Evolutionary conservation across 2,797 vertebrate genomes (phyloP), one percentile per base, ranked within the genome.

Genomic region (Macroramphosus scolopax): DNA sequence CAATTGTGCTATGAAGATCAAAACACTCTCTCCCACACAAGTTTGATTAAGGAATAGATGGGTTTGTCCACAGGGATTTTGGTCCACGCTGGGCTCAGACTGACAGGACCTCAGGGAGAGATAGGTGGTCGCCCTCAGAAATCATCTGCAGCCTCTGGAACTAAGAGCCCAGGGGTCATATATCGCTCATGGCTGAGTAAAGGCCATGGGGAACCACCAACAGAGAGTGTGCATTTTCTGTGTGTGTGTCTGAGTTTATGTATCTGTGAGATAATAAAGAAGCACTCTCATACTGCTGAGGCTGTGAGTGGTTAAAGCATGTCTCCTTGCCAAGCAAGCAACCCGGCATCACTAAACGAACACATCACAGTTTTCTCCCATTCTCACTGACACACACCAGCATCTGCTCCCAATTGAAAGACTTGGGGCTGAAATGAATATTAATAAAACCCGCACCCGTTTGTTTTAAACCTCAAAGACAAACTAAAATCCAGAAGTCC

Each of bases 361-460:
- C 60, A 67, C 12, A 75, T 77, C 75, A 67, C 40, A 64, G 47
- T 28, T 49, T 47, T 30, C 18, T 11, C 17, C 37, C 34, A 42
- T 38, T 17, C 34, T 16, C 40, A 13, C 49, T 8, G 31, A 8
- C 50, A 16, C 44, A 6, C 29, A 15, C 44, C 44, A 48, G 53
- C 15, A 60, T 82, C 80, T 89, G 88, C 66, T 80, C 82, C 79
- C 85, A 84, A 89, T 91, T 89, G 88, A 63, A 71, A 73, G 70
- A 75, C 67, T 83, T 66, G 53, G 57, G 77, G 68, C 76, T 77
- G 78, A 81, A 85, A 80, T 80, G 77, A 86, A 83, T 86, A 85
- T 86, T 84, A 81, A 81, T 62, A 66, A 66, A 52, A 72, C 75
- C 75, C 62, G 73, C 78, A 78, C 66, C 63, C 66, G 48, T 77